Percentiles rank a stretch among this genome's conserved stretches.
phyloP scores from a whole-genome alignment of 2,113 vertebrate genomes.

The Anser cygnoides region DNA sequence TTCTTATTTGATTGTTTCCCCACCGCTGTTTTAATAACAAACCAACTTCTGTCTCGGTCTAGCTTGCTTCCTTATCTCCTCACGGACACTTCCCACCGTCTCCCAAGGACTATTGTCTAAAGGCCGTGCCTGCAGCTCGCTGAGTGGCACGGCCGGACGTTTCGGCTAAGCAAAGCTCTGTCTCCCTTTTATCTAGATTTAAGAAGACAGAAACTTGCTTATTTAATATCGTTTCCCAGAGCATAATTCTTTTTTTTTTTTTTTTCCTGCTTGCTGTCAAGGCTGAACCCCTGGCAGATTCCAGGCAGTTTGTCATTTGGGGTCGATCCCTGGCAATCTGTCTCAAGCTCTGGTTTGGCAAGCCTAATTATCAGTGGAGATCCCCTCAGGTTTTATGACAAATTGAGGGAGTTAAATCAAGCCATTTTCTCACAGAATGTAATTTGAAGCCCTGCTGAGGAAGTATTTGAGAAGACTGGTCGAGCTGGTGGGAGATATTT shows the following conservation, averaged over 20 bases:
- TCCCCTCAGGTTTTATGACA: background rate
- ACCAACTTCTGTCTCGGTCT: background rate
- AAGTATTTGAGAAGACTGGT: background rate
- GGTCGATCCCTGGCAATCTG: background rate
- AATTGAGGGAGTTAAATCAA: slow-evolving; percentile 32
- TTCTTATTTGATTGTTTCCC: background rate
- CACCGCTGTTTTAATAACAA: background rate
- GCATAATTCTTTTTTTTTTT: background rate
- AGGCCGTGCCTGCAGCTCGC: background rate
- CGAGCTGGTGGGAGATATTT: slow-evolving; percentile 3
- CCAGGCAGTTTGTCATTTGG: background rate
- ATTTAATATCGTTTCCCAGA: background rate
- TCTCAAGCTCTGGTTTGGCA: background rate
- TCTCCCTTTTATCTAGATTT: background rate
- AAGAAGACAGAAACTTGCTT: background rate
- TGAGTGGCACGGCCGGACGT: fast-evolving
- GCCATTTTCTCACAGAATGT: background rate
- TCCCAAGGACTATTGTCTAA: background rate
- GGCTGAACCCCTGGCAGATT: background rate
- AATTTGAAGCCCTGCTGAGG: slow-evolving; percentile 26
- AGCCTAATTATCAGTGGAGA: slow-evolving; percentile 7
- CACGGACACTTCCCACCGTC: background rate
- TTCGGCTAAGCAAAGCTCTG: background rate
- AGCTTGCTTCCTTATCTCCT: background rate
- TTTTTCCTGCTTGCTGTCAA: background rate